phyloP scores from a whole-genome alignment of 2,113 vertebrate species.

The Planiliza haematocheilus region DNA sequence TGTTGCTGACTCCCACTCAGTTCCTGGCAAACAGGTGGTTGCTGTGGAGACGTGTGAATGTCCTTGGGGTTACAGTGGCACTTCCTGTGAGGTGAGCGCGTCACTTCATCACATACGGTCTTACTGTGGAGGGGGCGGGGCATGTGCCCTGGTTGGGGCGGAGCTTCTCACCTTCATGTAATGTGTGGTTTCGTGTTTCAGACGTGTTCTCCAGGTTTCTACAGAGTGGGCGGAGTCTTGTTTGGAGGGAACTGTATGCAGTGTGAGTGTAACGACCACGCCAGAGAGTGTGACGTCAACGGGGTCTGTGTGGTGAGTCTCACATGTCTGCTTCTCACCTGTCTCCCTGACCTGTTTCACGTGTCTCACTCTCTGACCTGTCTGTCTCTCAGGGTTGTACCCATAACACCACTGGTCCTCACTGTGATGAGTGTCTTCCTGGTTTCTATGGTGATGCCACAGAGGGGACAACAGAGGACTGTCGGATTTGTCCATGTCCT shows the following conservation, averaged over 20 bases:
- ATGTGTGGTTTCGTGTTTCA: conserved; percentile 24
- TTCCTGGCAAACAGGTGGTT: conserved; percentile 75
- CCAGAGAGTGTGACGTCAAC: conserved; percentile 85
- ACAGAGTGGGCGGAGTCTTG: conserved; percentile 91
- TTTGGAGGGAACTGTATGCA: conserved; percentile 95
- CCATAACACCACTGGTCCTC: conserved; percentile 89
- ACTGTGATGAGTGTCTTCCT: conserved; percentile 89
- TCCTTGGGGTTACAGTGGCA: conserved; percentile 91
- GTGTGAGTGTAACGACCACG: conserved; percentile 92
- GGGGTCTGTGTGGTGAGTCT: conserved; percentile 89
- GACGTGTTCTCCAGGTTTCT: conserved; percentile 72
- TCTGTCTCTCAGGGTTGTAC: conserved; percentile 82
- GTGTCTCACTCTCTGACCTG: background rate
- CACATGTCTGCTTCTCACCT: background rate
- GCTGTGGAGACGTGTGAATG: conserved; percentile 93
- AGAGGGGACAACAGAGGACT: conserved; percentile 86
- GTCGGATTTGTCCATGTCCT: conserved; percentile 90
- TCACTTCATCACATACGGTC: background rate
- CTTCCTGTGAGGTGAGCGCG: conserved; percentile 92
- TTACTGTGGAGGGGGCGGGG: no score
- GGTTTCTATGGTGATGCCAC: conserved; percentile 91
- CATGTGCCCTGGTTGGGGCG: no score
- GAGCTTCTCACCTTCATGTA: no score
- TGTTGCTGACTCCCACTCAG: conserved; percentile 79
- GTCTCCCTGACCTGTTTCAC: background rate